Base-by-base conservation (phyloP, 2,888 invertebrate species). In the Oxyscelio sp. region DNA sequence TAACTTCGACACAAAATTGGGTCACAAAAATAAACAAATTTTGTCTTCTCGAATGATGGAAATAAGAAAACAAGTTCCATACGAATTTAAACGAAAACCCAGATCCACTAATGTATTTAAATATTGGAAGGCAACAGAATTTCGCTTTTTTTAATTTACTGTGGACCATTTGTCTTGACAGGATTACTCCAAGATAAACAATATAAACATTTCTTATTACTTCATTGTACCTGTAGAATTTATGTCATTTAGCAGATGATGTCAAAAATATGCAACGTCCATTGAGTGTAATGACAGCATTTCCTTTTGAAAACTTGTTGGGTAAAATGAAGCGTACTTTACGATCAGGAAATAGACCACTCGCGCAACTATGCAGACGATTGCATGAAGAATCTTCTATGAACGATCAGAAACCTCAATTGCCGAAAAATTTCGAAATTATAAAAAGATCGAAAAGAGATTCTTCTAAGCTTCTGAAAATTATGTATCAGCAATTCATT, bases 401-500 rank as follows among this genome's bases (percentile, higher is more conserved):
- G 21, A 19, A 2, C 1, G n/a, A 54, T 24, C 24, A 15, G 27
- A 54, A 54, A 27, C n/a, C n/a, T n/a, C n/a, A n/a, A n/a, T n/a
- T n/a, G n/a, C n/a, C n/a, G n/a, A n/a, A n/a, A n/a, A n/a, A n/a
- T n/a, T n/a, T n/a, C n/a, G n/a, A n/a, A n/a, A n/a, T n/a, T n/a
- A n/a, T n/a, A n/a, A n/a, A n/a, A n/a, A n/a, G n/a, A n/a, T n/a
- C n/a, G n/a, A 50, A 50, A 50, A 50, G 5, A 1, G 13, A 50
- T n/a, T 4, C 6, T 22, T 5, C 4, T 1, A 13, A 50, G 2
- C 13, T 50, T 4, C n/a, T 52, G n/a, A 56, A 56, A 70, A 70
- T 70, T 43, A 70, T 27, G 21, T 70, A 56, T 24, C 56, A 54
- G n/a, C 56, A 70, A 56, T 70, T 22, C 13, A 56, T 31, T 27